Conservation (phyloP, 2,888 invertebrate species). For the Leptopilina drosophilae region DNA sequence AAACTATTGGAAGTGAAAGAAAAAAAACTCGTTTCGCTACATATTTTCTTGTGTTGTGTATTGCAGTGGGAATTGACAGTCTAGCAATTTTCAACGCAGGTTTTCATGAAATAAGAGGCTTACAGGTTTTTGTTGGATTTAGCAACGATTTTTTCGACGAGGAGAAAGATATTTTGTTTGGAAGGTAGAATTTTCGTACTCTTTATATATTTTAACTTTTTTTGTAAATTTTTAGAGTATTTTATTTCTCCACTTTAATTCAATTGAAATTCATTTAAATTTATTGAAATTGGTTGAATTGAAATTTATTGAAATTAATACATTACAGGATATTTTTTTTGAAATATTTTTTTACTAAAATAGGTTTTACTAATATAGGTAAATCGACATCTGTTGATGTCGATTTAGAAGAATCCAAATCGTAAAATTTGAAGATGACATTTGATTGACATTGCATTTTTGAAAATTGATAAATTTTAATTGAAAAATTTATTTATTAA, state of each 20-base stretch:
- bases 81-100: conserved; percentile 33
- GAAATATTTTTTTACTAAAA: no score
- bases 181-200: background rate
- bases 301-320: background rate
- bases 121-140: conserved; percentile 33
- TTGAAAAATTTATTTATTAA: no score
- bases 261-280: no score
- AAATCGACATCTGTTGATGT: no score
- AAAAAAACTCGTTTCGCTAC: conserved; percentile 36
- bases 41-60: conserved; percentile 19
- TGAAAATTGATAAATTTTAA: no score
- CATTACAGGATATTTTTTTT: no score
- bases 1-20: conserved; percentile 1
- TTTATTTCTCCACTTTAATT: background rate
- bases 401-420: no score
- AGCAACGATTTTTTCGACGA: conserved; percentile 35
- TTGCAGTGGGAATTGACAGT: conserved; percentile 36
- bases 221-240: background rate
- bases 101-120: conserved; percentile 36
- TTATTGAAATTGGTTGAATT: background rate
- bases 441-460: no score
- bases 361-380: no score
- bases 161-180: background rate
- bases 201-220: no score
- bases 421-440: no score